phyloP scores from a whole-genome alignment of 2,888 invertebrate species.

The Orthosia incerta region DNA sequence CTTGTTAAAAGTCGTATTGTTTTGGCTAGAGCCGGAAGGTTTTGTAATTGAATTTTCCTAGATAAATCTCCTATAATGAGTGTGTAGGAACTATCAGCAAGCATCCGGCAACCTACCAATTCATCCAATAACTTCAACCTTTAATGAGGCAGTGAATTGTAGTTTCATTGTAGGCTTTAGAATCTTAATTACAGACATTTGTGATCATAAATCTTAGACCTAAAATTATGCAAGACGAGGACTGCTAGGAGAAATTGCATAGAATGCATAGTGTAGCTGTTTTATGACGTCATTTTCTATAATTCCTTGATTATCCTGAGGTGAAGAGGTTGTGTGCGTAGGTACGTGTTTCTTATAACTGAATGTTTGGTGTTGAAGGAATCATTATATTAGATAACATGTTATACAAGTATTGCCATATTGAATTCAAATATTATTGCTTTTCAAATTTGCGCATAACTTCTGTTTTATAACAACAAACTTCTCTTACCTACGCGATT shows the following conservation, averaged over 20 bases:
- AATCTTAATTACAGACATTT: conserved; percentile 41
- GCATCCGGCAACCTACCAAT: neutral
- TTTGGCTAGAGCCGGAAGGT: neutral
- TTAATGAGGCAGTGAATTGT: conserved; percentile 8
- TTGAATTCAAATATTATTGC: neutral
- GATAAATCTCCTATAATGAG: neutral
- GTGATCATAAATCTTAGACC: conserved; percentile 16
- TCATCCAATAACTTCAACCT: neutral
- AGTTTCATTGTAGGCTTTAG: neutral
- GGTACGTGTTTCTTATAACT: conserved; percentile 45
- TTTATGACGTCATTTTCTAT: conserved; percentile 51
- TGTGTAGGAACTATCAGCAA: neutral
- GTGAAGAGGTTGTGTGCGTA: conserved; percentile 49
- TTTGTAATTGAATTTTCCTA: neutral
- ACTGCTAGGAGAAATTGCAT: conserved; percentile 48
- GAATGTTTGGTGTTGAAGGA: conserved; percentile 12
- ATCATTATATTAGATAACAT: conserved; percentile 9
- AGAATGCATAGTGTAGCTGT: conserved; percentile 5
- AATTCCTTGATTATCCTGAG: conserved; percentile 45
- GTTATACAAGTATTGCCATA: neutral
- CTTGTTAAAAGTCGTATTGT: too few species aligned
- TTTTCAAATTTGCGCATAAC: neutral
- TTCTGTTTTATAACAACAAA: too few species aligned
- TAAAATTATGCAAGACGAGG: conserved; percentile 28
- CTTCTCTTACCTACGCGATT: too few species aligned